Percentiles rank a stretch among this genome's conserved stretches.
Evolutionary conservation across 1,140 invertebrate genomes (phyloP).

Genomic region (Phenacoccus solenopsis): DNA sequence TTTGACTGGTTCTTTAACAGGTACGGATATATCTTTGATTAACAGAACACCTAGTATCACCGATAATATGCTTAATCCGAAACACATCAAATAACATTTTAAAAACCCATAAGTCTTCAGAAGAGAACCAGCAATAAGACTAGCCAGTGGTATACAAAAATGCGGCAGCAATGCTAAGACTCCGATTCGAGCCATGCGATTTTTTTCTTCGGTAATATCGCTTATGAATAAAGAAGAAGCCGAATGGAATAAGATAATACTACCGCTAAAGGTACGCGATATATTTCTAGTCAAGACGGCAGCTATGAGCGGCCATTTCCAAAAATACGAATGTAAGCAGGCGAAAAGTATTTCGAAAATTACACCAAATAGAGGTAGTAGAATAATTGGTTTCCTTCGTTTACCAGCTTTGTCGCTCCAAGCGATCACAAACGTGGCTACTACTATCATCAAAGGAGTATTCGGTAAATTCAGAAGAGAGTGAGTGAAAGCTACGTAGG

Average conservation of each 20-base stretch:
- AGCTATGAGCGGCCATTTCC: slow-evolving; percentile 22
- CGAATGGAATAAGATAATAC: not conserved
- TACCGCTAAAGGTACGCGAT: not conserved
- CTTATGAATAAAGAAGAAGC: not conserved
- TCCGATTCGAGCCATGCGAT: not conserved
- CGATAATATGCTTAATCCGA: not conserved
- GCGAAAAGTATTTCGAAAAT: slow-evolving; percentile 10
- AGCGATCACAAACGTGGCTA: slow-evolving; percentile 27
- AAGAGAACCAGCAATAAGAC: not conserved
- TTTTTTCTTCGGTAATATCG: not conserved
- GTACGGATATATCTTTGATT: not conserved
- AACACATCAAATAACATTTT: not conserved
- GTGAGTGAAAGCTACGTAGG: not conserved
- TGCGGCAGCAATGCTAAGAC: not conserved
- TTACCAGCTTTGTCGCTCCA: slow-evolving; percentile 27
- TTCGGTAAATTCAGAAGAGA: not conserved
- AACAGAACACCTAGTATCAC: not conserved
- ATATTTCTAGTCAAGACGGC: slow-evolving; percentile 21
- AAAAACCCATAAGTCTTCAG: not conserved
- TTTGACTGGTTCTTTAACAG: not conserved
- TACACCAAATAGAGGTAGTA: slow-evolving; percentile 31
- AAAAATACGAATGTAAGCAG: slow-evolving; percentile 22
- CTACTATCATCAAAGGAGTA: slow-evolving; percentile 24
- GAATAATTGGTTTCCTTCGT: slow-evolving; percentile 35
- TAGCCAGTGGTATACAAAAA: not conserved